Evolutionary conservation across 2,888 invertebrate genomes (phyloP).

Genomic region (Rhopalosiphum nymphaeae): DNA sequence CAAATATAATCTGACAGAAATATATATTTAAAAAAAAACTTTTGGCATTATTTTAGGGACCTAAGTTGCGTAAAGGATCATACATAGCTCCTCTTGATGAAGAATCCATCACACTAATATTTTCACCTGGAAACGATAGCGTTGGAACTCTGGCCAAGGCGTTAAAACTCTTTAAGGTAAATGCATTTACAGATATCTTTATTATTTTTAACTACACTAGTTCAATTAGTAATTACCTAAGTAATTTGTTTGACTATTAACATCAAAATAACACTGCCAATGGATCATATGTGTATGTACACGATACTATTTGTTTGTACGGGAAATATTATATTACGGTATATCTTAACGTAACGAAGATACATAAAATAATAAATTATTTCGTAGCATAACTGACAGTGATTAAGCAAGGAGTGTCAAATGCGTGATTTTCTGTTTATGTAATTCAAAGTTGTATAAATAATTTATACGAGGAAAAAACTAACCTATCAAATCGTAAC

Average conservation of each 20-base stretch:
- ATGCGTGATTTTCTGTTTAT: neutral
- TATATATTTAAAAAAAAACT: neutral
- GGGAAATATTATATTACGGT: neutral
- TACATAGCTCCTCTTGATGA: neutral
- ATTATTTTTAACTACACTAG: neutral
- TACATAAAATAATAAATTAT: neutral
- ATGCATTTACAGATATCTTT: neutral
- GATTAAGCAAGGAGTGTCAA: neutral
- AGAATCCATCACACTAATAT: constrained; percentile 86
- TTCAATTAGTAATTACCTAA: neutral
- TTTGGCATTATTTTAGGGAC: constrained; percentile 9
- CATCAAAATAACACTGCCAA: neutral
- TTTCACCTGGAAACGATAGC: constrained; percentile 86
- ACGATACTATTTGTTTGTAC: neutral
- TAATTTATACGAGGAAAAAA: neutral
- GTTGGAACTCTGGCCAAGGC: constrained; percentile 91
- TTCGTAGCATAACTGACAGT: neutral
- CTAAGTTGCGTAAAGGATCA: neutral
- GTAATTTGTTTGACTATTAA: neutral
- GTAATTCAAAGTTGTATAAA: neutral
- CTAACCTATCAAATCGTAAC: neutral
- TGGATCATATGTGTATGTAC: neutral
- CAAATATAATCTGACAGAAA: neutral
- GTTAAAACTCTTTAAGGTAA: constrained; percentile 87
- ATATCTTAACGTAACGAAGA: neutral